Base-by-base conservation (phyloP, 2,113 vertebrate genomes). In the Octodon degus region DNA sequence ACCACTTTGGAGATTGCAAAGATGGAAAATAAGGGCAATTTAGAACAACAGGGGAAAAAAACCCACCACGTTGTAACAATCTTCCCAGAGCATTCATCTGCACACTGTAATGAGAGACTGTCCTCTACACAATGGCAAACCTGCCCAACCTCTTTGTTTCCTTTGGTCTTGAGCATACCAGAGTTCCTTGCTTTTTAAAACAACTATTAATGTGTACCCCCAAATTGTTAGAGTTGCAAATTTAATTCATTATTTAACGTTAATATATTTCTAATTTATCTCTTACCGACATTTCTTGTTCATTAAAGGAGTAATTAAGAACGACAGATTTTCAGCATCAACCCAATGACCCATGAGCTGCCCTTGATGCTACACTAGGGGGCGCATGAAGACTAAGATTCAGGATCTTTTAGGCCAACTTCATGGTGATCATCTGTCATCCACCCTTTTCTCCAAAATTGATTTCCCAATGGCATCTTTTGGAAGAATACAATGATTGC, bases 311-410 rank as follows among this genome's bases (percentile, higher is more conserved):
- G 22, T 79, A 43, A 72, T 53, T 43, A 2, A 90, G 62, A 93
- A 91, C 19, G 92, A 24, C 0, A 12, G 30, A 47, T 86, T 22
- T 83, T 93, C 79, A 80, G 4, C 24, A 85, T 84, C 37, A 77
- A 62, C 53, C 53, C 68, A 8, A 27, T 34, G 68, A 94, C 86
- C 55, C 2, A 32, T 55, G 77, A 98, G 96, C 88, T 98, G 96
- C 95, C 86, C 5, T 7, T 30, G 40, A 95, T 97, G 89, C 74
- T 93, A 98, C 98, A 97, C 98, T 98, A 98, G 98, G 95, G 98
- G 98, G 98, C 98, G 98, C 96, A 90, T 97, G 97, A 98, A 97
- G 97, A 98, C 97, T 86, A 74, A 96, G 74, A 96, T 98, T 98
- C 0, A 0, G 74, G 95, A 76, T 94, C 88, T 67, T 90, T 90